Conservation (phyloP, 2,888 invertebrate species). For the Pristionchus mayeri region DNA sequence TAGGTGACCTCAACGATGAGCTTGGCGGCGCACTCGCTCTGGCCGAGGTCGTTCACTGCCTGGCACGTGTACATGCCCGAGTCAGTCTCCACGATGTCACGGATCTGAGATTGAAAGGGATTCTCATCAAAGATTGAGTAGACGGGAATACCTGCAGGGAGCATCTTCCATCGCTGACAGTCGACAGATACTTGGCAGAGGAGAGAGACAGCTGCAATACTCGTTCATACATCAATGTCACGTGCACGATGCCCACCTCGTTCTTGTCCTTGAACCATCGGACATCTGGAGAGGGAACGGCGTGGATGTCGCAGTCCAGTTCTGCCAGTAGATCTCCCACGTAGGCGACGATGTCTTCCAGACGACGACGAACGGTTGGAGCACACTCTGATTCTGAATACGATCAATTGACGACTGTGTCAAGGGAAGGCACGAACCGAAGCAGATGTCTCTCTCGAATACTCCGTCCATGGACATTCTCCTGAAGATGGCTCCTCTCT, state of each 20-base stretch:
- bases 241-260: not conserved
- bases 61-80: constrained; percentile 88
- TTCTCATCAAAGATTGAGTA: not conserved
- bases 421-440: constrained; percentile 74
- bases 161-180: constrained; percentile 68
- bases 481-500: constrained; percentile 78
- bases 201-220: constrained; percentile 65
- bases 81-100: constrained; percentile 91
- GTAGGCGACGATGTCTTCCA: constrained; percentile 76
- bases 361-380: constrained; percentile 77
- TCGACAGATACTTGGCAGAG: constrained; percentile 75
- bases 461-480: constrained; percentile 77
- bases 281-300: constrained; percentile 76
- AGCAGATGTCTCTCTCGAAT: constrained; percentile 77
- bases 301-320: constrained; percentile 76
- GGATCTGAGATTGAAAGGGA: constrained; percentile 77
- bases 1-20: constrained; percentile 58
- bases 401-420: no score
- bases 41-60: constrained; percentile 88
- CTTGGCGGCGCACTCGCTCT: constrained; percentile 83
- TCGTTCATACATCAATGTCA: not conserved
- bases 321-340: constrained; percentile 74
- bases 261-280: constrained; percentile 62
- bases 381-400: constrained; percentile 67
- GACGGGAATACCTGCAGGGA: constrained; percentile 79